Evolutionary conservation across 2,797 vertebrate species (phyloP).

Genomic region (Coilia nasus): DNA sequence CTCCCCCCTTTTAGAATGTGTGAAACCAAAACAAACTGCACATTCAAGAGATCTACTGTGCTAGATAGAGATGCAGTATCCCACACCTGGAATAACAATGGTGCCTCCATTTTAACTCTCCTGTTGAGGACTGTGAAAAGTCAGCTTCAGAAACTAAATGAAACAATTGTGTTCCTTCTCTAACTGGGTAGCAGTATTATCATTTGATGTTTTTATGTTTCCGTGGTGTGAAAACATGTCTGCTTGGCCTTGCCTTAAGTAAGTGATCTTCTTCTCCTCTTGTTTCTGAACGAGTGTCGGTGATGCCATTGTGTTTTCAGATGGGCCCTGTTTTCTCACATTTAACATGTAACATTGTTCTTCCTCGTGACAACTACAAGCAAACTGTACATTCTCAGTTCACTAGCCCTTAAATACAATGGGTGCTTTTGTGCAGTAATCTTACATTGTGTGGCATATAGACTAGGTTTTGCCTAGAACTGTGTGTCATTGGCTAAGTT

Average conservation of each 20-base stretch:
- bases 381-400: neutral
- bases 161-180: neutral
- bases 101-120: neutral
- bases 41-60: neutral
- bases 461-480: neutral
- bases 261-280: neutral
- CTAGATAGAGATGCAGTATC: neutral
- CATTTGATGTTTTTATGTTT: neutral
- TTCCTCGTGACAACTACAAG: neutral
- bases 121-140: neutral
- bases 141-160: neutral
- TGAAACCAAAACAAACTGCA: neutral
- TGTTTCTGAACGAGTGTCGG: neutral
- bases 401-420: neutral
- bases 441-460: neutral
- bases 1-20: neutral
- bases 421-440: neutral
- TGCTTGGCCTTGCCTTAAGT: neutral
- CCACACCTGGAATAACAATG: neutral
- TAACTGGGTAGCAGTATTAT: neutral
- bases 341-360: neutral
- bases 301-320: neutral
- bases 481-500: neutral
- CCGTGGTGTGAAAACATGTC: neutral
- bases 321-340: neutral